These are phyloP conservation scores for Hyperoplus immaculatus DNA, from an alignment of 2,797 vertebrate species.

Conservation along the genomic window DNA sequence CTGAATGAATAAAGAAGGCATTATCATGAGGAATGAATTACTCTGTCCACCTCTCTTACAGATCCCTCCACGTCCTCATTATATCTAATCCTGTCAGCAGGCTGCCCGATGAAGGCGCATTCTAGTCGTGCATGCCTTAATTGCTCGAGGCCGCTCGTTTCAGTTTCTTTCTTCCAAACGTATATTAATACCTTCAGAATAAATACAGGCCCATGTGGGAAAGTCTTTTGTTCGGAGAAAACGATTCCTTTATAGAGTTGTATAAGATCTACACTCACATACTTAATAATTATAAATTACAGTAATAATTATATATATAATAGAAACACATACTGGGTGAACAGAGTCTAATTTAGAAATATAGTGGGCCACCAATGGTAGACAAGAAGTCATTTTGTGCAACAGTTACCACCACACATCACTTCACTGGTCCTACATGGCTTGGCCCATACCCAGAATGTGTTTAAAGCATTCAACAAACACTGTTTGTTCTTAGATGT, in stretches of 20 bases:
- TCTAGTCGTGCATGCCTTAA: conserved; percentile 33
- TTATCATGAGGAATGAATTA: conserved; percentile 40
- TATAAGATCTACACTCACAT: background rate
- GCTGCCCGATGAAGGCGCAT: conserved; percentile 21
- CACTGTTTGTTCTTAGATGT: too few relatives aligned
- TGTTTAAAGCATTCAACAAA: too few relatives aligned
- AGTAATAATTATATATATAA: conserved; percentile 9
- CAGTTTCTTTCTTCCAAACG: conserved; percentile 19
- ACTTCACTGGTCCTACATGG: too few relatives aligned
- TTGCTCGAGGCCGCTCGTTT: conserved; percentile 27
- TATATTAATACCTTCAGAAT: conserved; percentile 32
- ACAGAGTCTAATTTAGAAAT: conserved; percentile 1
- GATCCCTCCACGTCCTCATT: conserved; percentile 58
- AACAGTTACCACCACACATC: too few relatives aligned
- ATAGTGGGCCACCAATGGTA: background rate
- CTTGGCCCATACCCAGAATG: too few relatives aligned
- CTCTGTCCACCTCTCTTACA: conserved; percentile 27
- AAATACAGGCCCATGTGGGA: background rate
- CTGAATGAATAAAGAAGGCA: conserved; percentile 66
- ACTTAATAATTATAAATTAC: conserved; percentile 1
- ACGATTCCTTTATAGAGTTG: background rate
- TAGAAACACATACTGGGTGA: background rate
- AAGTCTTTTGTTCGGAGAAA: conserved; percentile 4
- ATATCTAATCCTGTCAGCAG: conserved; percentile 57
- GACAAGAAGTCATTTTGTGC: too few relatives aligned